These are phyloP conservation scores for Parelbella ahira DNA, from an alignment of 2,888 invertebrate genomes.

Conservation along the genomic window DNA sequence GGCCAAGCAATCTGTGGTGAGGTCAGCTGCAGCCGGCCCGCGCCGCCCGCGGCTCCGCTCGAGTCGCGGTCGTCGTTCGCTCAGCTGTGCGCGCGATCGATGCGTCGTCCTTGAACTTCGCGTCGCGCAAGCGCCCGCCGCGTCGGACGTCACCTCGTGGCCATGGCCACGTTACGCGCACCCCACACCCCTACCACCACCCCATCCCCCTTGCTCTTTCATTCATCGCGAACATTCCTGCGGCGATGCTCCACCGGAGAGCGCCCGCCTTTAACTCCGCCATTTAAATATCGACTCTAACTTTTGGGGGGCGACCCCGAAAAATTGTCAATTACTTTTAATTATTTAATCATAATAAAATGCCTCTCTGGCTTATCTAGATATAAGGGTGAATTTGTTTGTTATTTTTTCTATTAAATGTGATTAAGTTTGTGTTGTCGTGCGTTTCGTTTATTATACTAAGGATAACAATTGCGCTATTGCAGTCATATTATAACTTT, in stretches of 20 bases:
- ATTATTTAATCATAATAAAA: no score
- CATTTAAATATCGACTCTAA: conserved; percentile 63
- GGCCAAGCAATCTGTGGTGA: no score
- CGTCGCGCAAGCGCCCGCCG: conserved; percentile 49
- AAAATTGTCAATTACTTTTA: no score
- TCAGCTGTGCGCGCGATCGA: conserved; percentile 56
- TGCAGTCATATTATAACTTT: no score
- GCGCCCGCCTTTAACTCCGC: conserved; percentile 53
- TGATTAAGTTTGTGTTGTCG: no score
- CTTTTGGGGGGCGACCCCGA: conserved; percentile 50
- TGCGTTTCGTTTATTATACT: no score
- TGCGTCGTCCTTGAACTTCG: conserved; percentile 69
- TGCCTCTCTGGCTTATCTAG: no score
- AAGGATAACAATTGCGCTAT: no score
- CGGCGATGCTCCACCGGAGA: conserved; percentile 41
- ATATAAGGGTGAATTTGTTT: no score
- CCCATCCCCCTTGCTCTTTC: conserved; percentile 27
- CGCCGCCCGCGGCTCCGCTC: no score
- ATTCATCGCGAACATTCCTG: conserved; percentile 53
- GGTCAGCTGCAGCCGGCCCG: no score
- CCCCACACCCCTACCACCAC: conserved; percentile 26
- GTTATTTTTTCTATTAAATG: no score
- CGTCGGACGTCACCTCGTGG: conserved; percentile 67
- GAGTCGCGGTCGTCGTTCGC: conserved; percentile 60
- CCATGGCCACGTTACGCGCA: conserved; percentile 69